Evolutionary conservation across 1,140 invertebrate genomes (phyloP), one percentile per base, ranked within the genome.

Genomic region (Brachionus plicatilis): DNA sequence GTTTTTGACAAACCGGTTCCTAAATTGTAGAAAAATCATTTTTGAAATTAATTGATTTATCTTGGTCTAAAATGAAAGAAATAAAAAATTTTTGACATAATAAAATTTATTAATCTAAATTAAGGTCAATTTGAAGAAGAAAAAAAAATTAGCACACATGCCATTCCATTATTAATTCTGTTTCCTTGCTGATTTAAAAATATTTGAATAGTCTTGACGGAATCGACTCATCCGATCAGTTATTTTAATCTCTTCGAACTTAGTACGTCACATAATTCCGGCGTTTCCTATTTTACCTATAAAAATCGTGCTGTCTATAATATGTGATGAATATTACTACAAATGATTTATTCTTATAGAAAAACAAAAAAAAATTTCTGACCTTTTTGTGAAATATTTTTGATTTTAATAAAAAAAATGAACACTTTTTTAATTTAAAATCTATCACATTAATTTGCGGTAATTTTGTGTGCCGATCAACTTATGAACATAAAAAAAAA

Each of bases 61-160:
- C 45, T 47, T 47, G 14, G 45, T 47, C 45, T 12, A 47, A 47
- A 60, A 20, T 20, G 7, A 24, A 60, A 24, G 8, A 9, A n/a
- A 20, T 9, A 60, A 24, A 9, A 60, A 60, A 11, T 20, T 20
- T 60, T 60, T 60, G 53, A 60, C 20, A 60, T 60, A 60, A 60
- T 20, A 60, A 60, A 60, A 60, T 60, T 9, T 60, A 60, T 60
- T 60, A 60, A 60, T 60, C 53, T 9, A 60, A 72, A 72, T 72
- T 72, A 72, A 72, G 68, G 68, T 72, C 37, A 72, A 72, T 72
- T 68, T 41, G 33, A 68, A 68, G 33, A 72, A 37, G 33, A 37
- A 37, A 7, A 29, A n/a, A 37, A 37, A 37, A 72, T 72, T 72
- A 72, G 68, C 68, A 72, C 68, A 72, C 68, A 72, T 72, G 29